phyloP scores from a whole-genome alignment of 2,888 invertebrate species.

The Crocallis elinguaria region DNA sequence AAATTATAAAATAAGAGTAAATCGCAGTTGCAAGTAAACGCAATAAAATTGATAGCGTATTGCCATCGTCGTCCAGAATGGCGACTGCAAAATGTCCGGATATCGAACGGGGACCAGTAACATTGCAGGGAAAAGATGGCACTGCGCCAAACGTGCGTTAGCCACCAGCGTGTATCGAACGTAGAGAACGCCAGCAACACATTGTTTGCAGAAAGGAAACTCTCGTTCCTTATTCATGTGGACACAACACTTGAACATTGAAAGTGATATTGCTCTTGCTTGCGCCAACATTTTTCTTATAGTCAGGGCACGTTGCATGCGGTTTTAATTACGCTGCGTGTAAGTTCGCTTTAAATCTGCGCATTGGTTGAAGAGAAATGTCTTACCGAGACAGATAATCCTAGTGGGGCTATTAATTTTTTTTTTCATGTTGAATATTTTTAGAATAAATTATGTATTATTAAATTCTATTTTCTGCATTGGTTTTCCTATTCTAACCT shows the following conservation, averaged over 20 bases:
- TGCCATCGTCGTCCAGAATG: slow-evolving; percentile 69
- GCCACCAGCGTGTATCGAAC: slow-evolving; percentile 8
- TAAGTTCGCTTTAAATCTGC: slow-evolving; percentile 19
- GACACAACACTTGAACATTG: slow-evolving; percentile 49
- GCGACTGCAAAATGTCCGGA: slow-evolving; percentile 66
- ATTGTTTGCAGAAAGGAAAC: slow-evolving; percentile 70
- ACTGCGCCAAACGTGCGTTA: slow-evolving; percentile 56
- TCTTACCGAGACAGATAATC: no score
- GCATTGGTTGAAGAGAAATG: slow-evolving; percentile 23
- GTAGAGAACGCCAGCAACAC: slow-evolving; percentile 45
- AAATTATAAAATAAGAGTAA: slow-evolving; percentile 48
- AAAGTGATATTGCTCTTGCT: slow-evolving; percentile 52
- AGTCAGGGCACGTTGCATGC: slow-evolving; percentile 15
- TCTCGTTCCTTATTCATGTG: slow-evolving; percentile 67
- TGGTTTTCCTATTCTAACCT: neutral
- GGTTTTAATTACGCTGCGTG: slow-evolving; percentile 17
- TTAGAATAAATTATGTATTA: no score
- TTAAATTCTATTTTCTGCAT: neutral
- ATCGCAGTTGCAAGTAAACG: slow-evolving; percentile 51
- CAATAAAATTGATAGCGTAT: slow-evolving; percentile 72
- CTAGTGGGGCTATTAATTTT: no score
- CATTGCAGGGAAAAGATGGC: slow-evolving; percentile 78
- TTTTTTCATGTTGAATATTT: no score
- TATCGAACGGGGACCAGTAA: slow-evolving; percentile 65
- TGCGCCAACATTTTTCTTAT: slow-evolving; percentile 29